Evolutionary conservation across 2,888 invertebrate species (phyloP).

Genomic region (Drosophila ezoana): DNA sequence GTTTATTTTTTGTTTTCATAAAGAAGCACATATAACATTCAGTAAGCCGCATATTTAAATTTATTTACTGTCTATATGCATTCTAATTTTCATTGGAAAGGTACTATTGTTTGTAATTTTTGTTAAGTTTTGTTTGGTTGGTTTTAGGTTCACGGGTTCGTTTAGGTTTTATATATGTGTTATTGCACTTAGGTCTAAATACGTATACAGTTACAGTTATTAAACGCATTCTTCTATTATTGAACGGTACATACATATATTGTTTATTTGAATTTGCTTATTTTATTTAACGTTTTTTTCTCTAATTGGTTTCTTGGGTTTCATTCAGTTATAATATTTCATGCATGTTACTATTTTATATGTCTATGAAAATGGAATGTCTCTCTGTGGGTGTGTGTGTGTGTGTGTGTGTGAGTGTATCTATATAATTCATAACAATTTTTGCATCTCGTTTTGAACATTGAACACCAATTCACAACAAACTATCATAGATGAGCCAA

Average conservation of each 20-base stretch:
- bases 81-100: slow-evolving; percentile 57
- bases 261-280: slow-evolving; percentile 27
- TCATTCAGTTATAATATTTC: slow-evolving; percentile 22
- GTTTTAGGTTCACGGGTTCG: slow-evolving; percentile 47
- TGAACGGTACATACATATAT: slow-evolving; percentile 42
- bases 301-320: slow-evolving; percentile 29
- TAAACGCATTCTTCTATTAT: slow-evolving; percentile 57
- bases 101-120: slow-evolving; percentile 73
- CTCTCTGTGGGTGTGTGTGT: slow-evolving; percentile 13
- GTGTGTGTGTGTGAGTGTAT: slow-evolving; percentile 19
- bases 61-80: slow-evolving; percentile 13
- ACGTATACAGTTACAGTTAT: slow-evolving; percentile 73
- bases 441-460: slow-evolving; percentile 36
- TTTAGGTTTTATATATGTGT: slow-evolving; percentile 44
- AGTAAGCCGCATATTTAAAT: slow-evolving; percentile 13
- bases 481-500: slow-evolving; percentile 43
- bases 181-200: slow-evolving; percentile 73
- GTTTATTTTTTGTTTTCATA: not conserved
- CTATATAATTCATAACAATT: slow-evolving; percentile 50
- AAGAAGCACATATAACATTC: slow-evolving; percentile 7
- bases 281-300: slow-evolving; percentile 34
- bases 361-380: slow-evolving; percentile 53
- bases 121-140: slow-evolving; percentile 43
- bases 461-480: slow-evolving; percentile 64
- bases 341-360: slow-evolving; percentile 24